A percentile compares a stretch with the other conserved stretches of the same genome.
phyloP scores from a whole-genome alignment of 2,797 vertebrate species.

The Cossypha dichroa region DNA sequence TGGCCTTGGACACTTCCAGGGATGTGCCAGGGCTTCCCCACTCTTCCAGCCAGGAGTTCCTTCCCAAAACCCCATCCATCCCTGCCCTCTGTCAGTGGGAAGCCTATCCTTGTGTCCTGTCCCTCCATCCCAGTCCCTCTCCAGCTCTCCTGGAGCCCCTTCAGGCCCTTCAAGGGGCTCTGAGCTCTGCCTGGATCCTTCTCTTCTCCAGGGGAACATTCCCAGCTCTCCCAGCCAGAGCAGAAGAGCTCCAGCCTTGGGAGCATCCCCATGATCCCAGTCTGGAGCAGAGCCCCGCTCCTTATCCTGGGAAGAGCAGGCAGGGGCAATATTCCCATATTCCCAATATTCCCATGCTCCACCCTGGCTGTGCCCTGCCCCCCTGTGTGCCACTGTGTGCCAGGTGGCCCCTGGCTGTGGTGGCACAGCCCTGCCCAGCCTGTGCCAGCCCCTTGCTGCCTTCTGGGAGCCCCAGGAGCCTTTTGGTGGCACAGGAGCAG shows the following conservation, averaged over 20 bases:
- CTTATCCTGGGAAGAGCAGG: not conserved
- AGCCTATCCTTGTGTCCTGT: not conserved
- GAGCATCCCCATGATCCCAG: rapidly evolving
- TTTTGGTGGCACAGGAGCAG: not conserved
- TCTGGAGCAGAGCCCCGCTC: too few relatives aligned
- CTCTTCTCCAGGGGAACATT: rapidly evolving
- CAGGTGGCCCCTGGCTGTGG: not conserved
- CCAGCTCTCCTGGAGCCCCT: not conserved
- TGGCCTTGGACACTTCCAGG: not conserved
- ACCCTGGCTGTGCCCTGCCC: not conserved
- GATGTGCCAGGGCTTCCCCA: not conserved
- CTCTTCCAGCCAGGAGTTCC: not conserved
- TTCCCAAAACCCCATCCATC: not conserved
- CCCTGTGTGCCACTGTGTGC: not conserved
- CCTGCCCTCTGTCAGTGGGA: not conserved
- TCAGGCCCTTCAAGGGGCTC: rapidly evolving
- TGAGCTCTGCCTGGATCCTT: not conserved
- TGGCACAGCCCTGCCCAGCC: not conserved
- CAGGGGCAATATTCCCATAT: not conserved
- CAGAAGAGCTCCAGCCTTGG: not conserved
- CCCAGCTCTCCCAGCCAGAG: not conserved
- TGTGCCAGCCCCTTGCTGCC: not conserved
- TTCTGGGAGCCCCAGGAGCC: not conserved
- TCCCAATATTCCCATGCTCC: not conserved
- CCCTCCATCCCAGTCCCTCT: not conserved